Evolutionary conservation across 2,888 invertebrate species (phyloP).

Genomic region (Drosophila paranaensis): DNA sequence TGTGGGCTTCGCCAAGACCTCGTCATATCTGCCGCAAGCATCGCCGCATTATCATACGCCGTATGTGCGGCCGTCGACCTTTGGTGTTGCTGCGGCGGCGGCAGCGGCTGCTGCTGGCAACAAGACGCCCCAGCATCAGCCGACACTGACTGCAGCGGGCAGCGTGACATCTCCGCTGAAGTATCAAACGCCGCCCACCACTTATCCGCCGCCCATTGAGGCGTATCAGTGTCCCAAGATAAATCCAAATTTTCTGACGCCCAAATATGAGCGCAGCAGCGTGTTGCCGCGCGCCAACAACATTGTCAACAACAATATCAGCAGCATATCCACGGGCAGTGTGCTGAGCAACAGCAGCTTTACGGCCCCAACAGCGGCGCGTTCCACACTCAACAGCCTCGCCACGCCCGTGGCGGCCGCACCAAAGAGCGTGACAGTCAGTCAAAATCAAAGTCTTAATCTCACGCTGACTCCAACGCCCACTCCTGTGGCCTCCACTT

Average conservation of each 20-base stretch:
- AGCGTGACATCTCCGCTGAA: constrained; percentile 75
- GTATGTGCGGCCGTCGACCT: constrained; percentile 78
- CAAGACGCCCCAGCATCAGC: constrained; percentile 61
- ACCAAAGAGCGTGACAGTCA: constrained; percentile 14
- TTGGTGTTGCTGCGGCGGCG: constrained; percentile 52
- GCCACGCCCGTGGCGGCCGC: constrained; percentile 18
- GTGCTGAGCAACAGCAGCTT: constrained; percentile 3
- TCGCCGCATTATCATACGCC: constrained; percentile 80
- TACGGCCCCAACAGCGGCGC: constrained; percentile 3
- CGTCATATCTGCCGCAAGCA: constrained; percentile 81
- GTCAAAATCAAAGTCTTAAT: constrained; percentile 49
- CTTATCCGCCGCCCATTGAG: constrained; percentile 83
- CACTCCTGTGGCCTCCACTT: constrained; percentile 59
- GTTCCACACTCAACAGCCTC: constrained; percentile 10
- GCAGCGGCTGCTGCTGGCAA: constrained; percentile 40
- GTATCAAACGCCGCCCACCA: constrained; percentile 83
- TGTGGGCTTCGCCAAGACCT: constrained; percentile 66
- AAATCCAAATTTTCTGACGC: constrained; percentile 84
- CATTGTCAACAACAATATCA: constrained; percentile 27
- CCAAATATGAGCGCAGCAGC: constrained; percentile 82
- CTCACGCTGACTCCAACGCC: constrained; percentile 44
- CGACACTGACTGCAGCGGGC: constrained; percentile 46
- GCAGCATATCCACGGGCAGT: neutral
- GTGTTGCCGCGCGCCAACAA: constrained; percentile 75
- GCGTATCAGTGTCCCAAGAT: constrained; percentile 85